Conservation (phyloP, 2,888 invertebrate genomes). For the Rotaria sp. region DNA sequence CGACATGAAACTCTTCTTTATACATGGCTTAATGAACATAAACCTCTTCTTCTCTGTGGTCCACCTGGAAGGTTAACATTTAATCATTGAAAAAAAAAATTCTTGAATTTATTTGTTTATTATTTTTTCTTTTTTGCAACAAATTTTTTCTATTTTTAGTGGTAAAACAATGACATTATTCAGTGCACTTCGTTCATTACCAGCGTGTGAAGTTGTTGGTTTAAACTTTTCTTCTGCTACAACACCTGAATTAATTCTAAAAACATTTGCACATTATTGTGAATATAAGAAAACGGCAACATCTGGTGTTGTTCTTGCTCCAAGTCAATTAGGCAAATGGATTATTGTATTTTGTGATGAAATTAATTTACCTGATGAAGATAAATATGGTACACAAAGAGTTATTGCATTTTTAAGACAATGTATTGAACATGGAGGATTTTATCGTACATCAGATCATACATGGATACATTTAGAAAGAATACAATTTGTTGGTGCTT, state of each 20-base stretch:
- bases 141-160: conserved; percentile 45
- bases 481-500: conserved; percentile 98
- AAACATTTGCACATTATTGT: conserved; percentile 99
- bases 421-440: conserved; percentile 80
- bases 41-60: conserved; percentile 90
- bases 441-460: conserved; percentile 66
- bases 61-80: conserved; percentile 69
- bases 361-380: conserved; percentile 98
- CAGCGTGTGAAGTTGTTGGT: conserved; percentile 72
- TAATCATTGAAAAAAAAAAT: no score
- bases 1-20: conserved; percentile 91
- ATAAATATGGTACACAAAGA: conserved; percentile 82
- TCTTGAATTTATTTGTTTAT: no score
- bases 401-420: conserved; percentile 98
- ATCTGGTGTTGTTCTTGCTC: conserved; percentile 79
- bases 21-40: conserved; percentile 97
- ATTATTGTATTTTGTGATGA: conserved; percentile 97
- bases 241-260: conserved; percentile 88
- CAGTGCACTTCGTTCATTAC: conserved; percentile 75
- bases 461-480: conserved; percentile 93
- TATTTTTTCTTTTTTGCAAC: no score
- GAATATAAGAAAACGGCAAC: conserved; percentile 97
- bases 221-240: conserved; percentile 98
- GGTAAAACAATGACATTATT: conserved; percentile 80
- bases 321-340: conserved; percentile 91